Conservation (phyloP, 2,113 vertebrate species). For the Microtus ochrogaster region DNA sequence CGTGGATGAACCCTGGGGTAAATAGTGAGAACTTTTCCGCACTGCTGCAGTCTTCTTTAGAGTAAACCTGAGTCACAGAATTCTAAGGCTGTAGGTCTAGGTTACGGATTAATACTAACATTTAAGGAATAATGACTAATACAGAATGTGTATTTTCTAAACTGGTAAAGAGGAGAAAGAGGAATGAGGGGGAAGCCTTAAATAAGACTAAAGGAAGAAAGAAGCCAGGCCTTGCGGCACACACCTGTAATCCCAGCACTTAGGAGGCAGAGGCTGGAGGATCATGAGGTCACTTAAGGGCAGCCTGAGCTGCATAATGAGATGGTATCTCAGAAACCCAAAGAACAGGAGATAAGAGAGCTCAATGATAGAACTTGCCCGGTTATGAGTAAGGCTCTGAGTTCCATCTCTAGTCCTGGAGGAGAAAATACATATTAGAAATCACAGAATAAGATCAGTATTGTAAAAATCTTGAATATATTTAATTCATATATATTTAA, state of each 20-base stretch:
- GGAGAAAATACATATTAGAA: neutral
- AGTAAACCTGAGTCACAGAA: neutral
- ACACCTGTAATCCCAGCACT: neutral
- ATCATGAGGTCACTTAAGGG: neutral
- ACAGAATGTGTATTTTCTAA: constrained; percentile 13
- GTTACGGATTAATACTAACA: neutral
- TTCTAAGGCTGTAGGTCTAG: neutral
- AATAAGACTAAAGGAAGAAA: neutral
- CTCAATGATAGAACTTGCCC: neutral
- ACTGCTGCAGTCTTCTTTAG: neutral
- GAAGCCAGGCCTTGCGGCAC: neutral
- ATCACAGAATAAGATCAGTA: neutral
- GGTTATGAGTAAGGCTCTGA: neutral
- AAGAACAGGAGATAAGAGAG: neutral
- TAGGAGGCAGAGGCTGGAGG: neutral
- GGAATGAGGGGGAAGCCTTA: neutral
- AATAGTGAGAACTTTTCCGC: neutral
- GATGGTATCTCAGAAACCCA: neutral
- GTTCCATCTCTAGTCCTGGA: neutral
- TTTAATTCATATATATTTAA: neutral
- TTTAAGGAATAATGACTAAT: neutral
- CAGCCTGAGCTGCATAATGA: neutral
- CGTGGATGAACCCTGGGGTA: neutral
- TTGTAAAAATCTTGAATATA: neutral
- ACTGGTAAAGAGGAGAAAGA: neutral